phyloP scores from a whole-genome alignment of 1,140 invertebrate species.

The Drosophila persimilis region DNA sequence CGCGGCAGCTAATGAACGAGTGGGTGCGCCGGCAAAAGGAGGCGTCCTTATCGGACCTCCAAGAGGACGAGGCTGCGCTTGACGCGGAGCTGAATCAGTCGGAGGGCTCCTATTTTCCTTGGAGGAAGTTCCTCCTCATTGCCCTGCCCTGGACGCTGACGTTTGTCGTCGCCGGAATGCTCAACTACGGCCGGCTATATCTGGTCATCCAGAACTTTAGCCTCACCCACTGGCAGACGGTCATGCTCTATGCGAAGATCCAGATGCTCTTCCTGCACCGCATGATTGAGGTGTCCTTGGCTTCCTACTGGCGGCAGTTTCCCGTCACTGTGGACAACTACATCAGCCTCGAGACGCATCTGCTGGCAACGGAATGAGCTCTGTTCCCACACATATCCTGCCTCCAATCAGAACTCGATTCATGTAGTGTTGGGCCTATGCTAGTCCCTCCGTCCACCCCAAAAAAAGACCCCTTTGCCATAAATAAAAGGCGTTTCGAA shows the following conservation, averaged over 20 bases:
- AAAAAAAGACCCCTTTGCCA: not conserved
- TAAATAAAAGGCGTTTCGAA: conserved; percentile 34
- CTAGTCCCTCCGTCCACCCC: no score
- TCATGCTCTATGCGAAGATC: conserved; percentile 28
- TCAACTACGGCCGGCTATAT: conserved; percentile 43
- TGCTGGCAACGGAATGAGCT: conserved; percentile 6
- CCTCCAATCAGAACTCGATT: not conserved
- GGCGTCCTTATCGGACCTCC: not conserved
- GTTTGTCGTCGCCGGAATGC: conserved; percentile 24
- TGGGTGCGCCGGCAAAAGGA: conserved; percentile 29
- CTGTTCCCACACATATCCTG: conserved; percentile 13
- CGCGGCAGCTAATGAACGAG: conserved; percentile 34
- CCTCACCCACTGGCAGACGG: conserved; percentile 24
- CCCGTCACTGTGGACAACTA: conserved; percentile 12
- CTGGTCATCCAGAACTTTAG: conserved; percentile 58
- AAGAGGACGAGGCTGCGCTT: not conserved
- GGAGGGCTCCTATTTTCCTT: conserved; percentile 21
- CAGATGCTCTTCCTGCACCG: conserved; percentile 39
- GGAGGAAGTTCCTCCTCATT: conserved; percentile 16
- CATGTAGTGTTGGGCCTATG: conserved; percentile 1
- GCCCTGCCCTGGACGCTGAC: conserved; percentile 43
- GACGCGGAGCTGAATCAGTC: no score
- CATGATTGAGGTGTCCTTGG: conserved; percentile 11
- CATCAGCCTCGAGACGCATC: conserved; percentile 41
- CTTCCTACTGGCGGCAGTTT: conserved; percentile 8